Conservation (phyloP, 2,113 vertebrate species). For the Myiozetetes cayanensis region DNA sequence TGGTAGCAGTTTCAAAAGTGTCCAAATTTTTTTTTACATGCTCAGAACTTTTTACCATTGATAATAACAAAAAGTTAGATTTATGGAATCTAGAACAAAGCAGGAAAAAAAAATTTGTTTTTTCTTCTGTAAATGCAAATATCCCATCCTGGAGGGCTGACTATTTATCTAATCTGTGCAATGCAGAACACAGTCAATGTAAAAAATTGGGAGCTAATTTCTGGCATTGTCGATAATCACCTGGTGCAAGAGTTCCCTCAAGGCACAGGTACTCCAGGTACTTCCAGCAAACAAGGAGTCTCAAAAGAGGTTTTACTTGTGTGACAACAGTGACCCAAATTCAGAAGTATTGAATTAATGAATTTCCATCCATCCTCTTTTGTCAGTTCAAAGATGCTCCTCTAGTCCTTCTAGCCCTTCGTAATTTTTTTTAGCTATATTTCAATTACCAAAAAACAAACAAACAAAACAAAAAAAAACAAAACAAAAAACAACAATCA, state of each 20-base stretch:
- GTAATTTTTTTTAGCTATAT: neutral
- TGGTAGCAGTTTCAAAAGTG: neutral
- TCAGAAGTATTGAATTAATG: neutral
- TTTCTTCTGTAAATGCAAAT: neutral
- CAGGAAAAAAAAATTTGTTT: fast-evolving
- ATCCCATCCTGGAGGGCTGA: neutral
- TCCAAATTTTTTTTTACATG: neutral
- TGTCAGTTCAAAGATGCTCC: neutral
- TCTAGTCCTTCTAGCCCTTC: fast-evolving
- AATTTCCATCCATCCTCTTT: neutral
- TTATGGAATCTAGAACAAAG: neutral
- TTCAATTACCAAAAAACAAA: neutral
- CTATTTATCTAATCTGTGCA: neutral
- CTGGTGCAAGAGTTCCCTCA: neutral
- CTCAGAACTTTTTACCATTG: neutral
- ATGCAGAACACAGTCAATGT: neutral
- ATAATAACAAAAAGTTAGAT: neutral
- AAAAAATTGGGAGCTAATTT: neutral
- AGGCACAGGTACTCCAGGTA: neutral
- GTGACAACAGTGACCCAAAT: neutral
- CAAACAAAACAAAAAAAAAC: neutral
- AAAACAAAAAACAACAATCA: too few species aligned
- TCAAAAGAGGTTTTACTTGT: neutral
- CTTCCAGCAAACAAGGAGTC: neutral
- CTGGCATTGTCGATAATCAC: neutral